phyloP scores from a whole-genome alignment of 2,797 vertebrate genomes.

The Siniperca undulata region DNA sequence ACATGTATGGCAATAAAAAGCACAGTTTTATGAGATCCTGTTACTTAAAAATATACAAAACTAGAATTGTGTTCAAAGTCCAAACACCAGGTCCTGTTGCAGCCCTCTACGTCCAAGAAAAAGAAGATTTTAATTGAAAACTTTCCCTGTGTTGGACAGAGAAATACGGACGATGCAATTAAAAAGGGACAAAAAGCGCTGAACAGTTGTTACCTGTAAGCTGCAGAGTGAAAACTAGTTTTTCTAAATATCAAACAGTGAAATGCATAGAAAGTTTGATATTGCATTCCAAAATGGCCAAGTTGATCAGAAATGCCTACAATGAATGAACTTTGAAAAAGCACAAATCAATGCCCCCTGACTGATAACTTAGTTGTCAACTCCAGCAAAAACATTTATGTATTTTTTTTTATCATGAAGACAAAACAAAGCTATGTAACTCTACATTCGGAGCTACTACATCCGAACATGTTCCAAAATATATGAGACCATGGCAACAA shows the following conservation, averaged over 20 bases:
- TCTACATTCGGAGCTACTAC: conserved; percentile 14
- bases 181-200: background rate
- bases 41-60: background rate
- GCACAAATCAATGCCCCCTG: background rate
- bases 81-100: background rate
- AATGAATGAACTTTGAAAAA: conserved; percentile 1
- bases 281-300: background rate
- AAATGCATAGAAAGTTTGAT: background rate
- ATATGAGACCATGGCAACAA: conserved; percentile 16
- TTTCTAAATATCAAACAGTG: background rate
- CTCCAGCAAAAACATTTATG: background rate
- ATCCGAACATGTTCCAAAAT: conserved; percentile 40
- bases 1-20: background rate
- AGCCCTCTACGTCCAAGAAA: background rate
- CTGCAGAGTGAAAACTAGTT: background rate
- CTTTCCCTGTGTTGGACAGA: background rate
- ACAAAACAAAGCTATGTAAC: background rate
- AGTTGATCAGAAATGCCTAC: background rate
- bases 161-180: background rate
- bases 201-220: background rate
- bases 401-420: background rate
- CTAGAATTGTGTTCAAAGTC: background rate
- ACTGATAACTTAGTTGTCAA: background rate
- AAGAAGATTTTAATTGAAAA: background rate
- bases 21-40: background rate